A percentile compares a stretch with the other conserved stretches of the same genome.
These are phyloP conservation scores for Vombatus ursinus DNA, from an alignment of 2,113 vertebrate genomes.

Conservation along the genomic window DNA sequence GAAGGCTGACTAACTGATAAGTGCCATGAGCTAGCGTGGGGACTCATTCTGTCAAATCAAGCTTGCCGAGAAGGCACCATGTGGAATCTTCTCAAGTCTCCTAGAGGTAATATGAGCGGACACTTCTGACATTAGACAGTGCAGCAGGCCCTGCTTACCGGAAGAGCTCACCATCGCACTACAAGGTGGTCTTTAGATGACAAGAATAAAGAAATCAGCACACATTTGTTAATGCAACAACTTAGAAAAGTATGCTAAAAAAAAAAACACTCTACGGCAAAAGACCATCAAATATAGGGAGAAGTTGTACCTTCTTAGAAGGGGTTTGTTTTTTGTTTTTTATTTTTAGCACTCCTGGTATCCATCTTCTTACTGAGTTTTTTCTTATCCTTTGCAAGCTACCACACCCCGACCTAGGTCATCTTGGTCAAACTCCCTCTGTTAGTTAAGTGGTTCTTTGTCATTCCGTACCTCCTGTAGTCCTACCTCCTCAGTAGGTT, in stretches of 20 bases:
- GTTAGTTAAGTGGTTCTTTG: not conserved
- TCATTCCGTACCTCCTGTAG: not conserved
- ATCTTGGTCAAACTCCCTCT: not conserved
- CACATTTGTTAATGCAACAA: slow-evolving; percentile 91
- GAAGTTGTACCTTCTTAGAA: slow-evolving; percentile 48
- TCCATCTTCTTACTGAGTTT: not conserved
- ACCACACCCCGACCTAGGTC: not conserved
- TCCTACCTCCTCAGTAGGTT: not conserved
- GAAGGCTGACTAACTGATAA: slow-evolving; percentile 90
- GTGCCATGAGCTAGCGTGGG: slow-evolving; percentile 87
- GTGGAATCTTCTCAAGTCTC: slow-evolving; percentile 85
- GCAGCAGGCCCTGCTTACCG: slow-evolving; percentile 84
- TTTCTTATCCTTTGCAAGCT: not conserved
- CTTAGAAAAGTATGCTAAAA: slow-evolving; percentile 84
- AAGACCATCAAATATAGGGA: slow-evolving; percentile 81
- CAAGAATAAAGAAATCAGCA: slow-evolving; percentile 87
- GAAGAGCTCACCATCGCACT: slow-evolving; percentile 84
- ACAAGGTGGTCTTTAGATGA: slow-evolving; percentile 89
- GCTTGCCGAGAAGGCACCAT: slow-evolving; percentile 87
- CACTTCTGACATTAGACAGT: slow-evolving; percentile 93
- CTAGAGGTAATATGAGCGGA: slow-evolving; percentile 89
- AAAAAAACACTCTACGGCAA: slow-evolving; percentile 85
- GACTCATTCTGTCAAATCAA: slow-evolving; percentile 90
- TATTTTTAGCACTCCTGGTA: not conserved
- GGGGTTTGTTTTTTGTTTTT: not conserved